Evolutionary conservation across 1,140 invertebrate species (phyloP).

Genomic region (Diabrotica virgifera): DNA sequence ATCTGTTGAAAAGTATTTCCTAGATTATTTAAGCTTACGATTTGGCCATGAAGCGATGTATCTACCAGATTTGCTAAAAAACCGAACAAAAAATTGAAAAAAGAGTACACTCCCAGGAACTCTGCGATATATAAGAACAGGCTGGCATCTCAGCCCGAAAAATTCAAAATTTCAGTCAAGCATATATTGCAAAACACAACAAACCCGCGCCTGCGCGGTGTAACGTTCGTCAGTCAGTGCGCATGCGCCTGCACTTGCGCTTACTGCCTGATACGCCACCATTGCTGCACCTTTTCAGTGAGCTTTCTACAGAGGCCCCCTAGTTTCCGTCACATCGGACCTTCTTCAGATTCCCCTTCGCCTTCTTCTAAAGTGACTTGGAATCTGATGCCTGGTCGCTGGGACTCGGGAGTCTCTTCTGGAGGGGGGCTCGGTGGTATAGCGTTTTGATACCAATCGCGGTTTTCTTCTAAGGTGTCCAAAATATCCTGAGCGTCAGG

Average conservation of each 20-base stretch:
- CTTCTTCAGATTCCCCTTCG: conserved; percentile 62
- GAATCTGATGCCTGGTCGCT: conserved; percentile 41
- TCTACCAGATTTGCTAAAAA: conserved; percentile 6
- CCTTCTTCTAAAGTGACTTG: conserved; percentile 85
- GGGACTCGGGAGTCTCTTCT: conserved; percentile 44
- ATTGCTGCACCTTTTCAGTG: conserved; percentile 78
- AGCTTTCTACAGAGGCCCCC: conserved; percentile 80
- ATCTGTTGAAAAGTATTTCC: background rate
- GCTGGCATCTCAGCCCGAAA: conserved; percentile 34
- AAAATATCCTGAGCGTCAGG: conserved; percentile 97
- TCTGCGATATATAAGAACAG: conserved; percentile 23
- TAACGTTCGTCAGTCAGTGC: conserved; percentile 27
- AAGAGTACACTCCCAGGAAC: conserved; percentile 36
- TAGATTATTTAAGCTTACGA: background rate
- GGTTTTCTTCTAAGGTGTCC: conserved; percentile 96
- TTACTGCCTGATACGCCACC: conserved; percentile 71
- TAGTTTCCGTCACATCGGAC: conserved; percentile 85
- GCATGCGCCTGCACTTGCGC: conserved; percentile 45
- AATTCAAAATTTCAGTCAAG: conserved; percentile 40
- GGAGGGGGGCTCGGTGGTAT: conserved; percentile 74
- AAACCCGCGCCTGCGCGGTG: conserved; percentile 44
- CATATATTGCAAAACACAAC: conserved; percentile 38
- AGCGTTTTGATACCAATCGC: conserved; percentile 94
- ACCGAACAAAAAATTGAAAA: conserved; percentile 6
- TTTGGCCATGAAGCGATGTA: background rate